Evolutionary conservation across 2,888 invertebrate species (phyloP), one percentile per base, ranked within the genome.

Genomic region (Lasioglossum calceatum): DNA sequence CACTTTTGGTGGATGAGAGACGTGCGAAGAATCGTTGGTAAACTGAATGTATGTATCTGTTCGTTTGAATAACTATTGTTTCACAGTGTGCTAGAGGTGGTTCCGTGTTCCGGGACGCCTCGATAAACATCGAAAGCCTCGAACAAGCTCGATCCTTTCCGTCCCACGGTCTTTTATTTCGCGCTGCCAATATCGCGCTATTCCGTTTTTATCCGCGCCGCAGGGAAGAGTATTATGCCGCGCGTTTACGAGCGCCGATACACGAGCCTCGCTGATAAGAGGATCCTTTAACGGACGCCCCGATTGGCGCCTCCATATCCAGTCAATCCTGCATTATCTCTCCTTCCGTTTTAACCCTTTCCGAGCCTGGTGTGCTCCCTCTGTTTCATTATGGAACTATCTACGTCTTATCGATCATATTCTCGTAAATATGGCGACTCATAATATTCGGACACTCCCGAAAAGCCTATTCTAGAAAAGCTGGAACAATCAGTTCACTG

Each of bases 281-380:
- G 64, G 64, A 74, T 74, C 36, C 79, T 79, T 79, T 71, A 79
- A 58, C 72, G 39, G 76, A 76, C 61, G 54, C 54, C 32, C 64
- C 36, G 64, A 79, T 64, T 36, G 61, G 19, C 23, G 23, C 44
- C 64, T 23, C 54, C 23, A 42, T 27, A 79, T 72, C 71, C 58
- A 71, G 54, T 42, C 79, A 27, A 32, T 39, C 78, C n/a, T 47
- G 71, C 39, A 79, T 16, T 54, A 58, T 72, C 54, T 75, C 39
- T 27, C 42, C 39, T 61, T 76, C 19, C 42, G 7, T 39, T 76
- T 42, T 61, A 32, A 64, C 16, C 16, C 27, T 64, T 32, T 7
- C 32, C 3, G n/a, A 4, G 23, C 0, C 23, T 10, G 23, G n/a
- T n/a, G 54, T 10, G 54, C n/a, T 54, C 10, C 23, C 54, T 54